Base-by-base conservation (phyloP, 1,140 invertebrate genomes). In the Scaptomyza montana region DNA sequence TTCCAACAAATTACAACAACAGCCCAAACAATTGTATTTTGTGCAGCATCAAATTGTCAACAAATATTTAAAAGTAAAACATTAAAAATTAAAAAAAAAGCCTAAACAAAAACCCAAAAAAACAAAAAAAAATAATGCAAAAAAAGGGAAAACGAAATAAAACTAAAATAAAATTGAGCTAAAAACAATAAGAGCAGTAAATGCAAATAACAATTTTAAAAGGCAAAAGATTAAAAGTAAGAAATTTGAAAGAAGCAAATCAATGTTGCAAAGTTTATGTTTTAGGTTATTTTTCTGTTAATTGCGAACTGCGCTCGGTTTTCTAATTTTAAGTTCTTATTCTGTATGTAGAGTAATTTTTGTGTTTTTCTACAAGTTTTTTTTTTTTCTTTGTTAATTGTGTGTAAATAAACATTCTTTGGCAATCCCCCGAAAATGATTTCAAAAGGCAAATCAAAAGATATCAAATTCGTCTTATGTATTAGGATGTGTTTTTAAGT, bases 11-110 rank as follows among this genome's bases (percentile, higher is more conserved):
- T 70, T 89, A 78, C 85, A 90, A 78, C 84, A 79, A 50, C 81
- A 89, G 72, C 84, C 82, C 61, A 86, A 89, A 73, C 89, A 91
- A 89, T 79, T 89, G 79, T 90, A 91, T 90, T 90, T 91, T 87
- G 84, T 89, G 84, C 89, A 91, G 71, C 84, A 91, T 80, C 74
- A 84, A 79, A 82, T 85, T 86, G 81, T 80, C 68, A 87, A 86
- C 74, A 89, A 87, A 86, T 84, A 75, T 80, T 82, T 80, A 81
- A 87, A 89, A 77, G 75, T 56, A 74, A 87, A 70, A 68, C 76
- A 82, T 89, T 89, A 81, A 89, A 78, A 54, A 53, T 1, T 30
- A 30, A 49, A 68, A 67, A 60, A 64, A 53, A 61, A 36, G 16
- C 57, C 49, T 53, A 66, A 72, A 61, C 21, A 51, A 55, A 63